phyloP scores from a whole-genome alignment of 2,797 vertebrate genomes.

The Phoebastria nigripes region DNA sequence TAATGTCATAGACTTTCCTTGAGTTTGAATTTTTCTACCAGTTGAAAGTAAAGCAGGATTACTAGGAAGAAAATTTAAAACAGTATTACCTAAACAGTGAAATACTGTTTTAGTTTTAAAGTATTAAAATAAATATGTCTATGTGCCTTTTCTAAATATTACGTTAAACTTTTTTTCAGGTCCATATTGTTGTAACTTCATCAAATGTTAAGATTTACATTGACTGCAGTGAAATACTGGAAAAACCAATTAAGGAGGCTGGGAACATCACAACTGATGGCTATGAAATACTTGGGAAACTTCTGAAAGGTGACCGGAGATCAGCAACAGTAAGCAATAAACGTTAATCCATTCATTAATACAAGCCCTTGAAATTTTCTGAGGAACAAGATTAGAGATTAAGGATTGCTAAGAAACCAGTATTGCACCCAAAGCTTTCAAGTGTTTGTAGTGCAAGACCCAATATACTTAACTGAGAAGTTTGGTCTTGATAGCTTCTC shows the following conservation, averaged over 20 bases:
- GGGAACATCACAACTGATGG: slow-evolving; percentile 90
- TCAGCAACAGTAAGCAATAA: slow-evolving; percentile 86
- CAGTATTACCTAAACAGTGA: neutral
- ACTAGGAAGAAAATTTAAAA: neutral
- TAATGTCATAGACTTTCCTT: neutral
- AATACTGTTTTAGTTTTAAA: neutral
- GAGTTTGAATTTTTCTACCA: neutral
- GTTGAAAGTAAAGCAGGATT: neutral
- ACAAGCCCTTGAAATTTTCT: neutral
- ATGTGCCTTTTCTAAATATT: neutral
- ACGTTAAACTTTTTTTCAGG: slow-evolving; percentile 67
- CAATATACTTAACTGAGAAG: neutral
- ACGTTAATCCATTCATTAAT: neutral
- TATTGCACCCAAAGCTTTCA: neutral
- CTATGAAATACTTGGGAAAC: slow-evolving; percentile 94
- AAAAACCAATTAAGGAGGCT: slow-evolving; percentile 86
- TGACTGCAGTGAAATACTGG: slow-evolving; percentile 89
- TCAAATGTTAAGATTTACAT: slow-evolving; percentile 87
- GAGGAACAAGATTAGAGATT: neutral
- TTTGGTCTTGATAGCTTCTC: neutral
- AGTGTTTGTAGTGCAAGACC: neutral
- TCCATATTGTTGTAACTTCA: slow-evolving; percentile 91
- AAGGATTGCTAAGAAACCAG: neutral
- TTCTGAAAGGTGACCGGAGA: slow-evolving; percentile 82
- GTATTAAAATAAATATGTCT: neutral